Base-by-base conservation (phyloP, 1,140 invertebrate genomes). In the Hormaphis cornu region DNA sequence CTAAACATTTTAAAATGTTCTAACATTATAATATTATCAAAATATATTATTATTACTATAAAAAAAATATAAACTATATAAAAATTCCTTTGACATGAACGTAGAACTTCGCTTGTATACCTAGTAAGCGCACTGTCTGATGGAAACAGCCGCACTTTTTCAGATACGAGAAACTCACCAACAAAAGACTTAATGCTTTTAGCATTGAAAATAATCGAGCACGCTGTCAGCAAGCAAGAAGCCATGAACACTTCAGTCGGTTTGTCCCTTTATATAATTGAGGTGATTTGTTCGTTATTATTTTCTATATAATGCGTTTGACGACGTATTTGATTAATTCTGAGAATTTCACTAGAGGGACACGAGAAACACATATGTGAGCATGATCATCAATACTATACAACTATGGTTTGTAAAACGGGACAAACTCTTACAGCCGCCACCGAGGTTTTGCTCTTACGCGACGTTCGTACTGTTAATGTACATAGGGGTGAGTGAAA, bases 401-500 rank as follows among this genome's bases (percentile, higher is more conserved):
- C 89, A 92, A 75, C 89, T 93, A 77, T 93, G 89, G 87, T 93
- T 90, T 78, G 89, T 91, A 76, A 89, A 93, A 76, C 79, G 89
- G 35, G 88, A 88, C 70, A 87, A 86, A 80, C 82, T 84, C 30
- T 79, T 69, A 75, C 78, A 70, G 50, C 61, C 44, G 50, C 61
- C 44, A 2, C 61, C 59, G 14, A 66, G 61, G 50, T 46, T 66
- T 16, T 66, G 22, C 24, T 66, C 18, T 1, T 66, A 66, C 20
- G 61, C 61, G 0, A 50, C 61, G 10, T 66, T 66, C 12, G 61
- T 66, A 22, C 30, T 66, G 5, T 28, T 30, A 18, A 66, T 66
- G n/a, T 66, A 66, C 20, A 66, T 22, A 35, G 61, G 61, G 16
- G 61, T 66, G n/a, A 66, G 61, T 37, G 40, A 24, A 40, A n/a